Conservation (phyloP, 1,140 invertebrate species). For the Araneus ventricosus region DNA sequence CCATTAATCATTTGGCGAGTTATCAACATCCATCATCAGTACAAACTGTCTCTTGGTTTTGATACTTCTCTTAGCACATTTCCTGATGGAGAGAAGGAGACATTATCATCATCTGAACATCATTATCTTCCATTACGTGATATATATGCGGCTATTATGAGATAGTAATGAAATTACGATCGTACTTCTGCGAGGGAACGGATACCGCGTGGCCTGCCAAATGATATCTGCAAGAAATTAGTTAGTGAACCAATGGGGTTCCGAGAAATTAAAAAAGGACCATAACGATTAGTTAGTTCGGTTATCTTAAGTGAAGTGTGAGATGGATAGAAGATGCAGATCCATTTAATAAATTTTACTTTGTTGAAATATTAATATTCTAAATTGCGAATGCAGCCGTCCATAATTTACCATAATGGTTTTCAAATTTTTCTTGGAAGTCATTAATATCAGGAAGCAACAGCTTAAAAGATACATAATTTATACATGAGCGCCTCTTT, state of each 20-base stretch:
- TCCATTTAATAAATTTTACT: no score
- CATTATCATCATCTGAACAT: background rate
- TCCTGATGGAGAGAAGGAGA: background rate
- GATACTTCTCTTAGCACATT: background rate
- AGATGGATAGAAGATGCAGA: background rate
- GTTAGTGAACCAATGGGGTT: background rate
- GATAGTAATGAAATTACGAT: slow-evolving; percentile 23
- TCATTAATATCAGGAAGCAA: no score
- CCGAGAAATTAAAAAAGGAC: background rate
- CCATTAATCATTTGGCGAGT: background rate
- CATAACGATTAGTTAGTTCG: background rate
- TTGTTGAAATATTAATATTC: no score
- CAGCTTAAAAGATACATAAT: no score
- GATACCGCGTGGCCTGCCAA: background rate
- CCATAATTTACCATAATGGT: no score
- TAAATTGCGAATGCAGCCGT: no score
- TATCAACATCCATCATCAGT: slow-evolving; percentile 19
- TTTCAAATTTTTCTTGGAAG: no score
- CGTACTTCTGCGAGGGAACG: background rate
- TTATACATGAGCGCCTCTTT: no score
- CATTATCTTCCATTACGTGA: slow-evolving; percentile 1
- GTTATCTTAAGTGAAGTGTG: background rate
- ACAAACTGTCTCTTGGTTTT: background rate
- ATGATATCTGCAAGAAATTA: background rate
- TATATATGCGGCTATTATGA: background rate